Evolutionary conservation across 1,140 invertebrate genomes (phyloP).

Genomic region (Vanessa tameamea): DNA sequence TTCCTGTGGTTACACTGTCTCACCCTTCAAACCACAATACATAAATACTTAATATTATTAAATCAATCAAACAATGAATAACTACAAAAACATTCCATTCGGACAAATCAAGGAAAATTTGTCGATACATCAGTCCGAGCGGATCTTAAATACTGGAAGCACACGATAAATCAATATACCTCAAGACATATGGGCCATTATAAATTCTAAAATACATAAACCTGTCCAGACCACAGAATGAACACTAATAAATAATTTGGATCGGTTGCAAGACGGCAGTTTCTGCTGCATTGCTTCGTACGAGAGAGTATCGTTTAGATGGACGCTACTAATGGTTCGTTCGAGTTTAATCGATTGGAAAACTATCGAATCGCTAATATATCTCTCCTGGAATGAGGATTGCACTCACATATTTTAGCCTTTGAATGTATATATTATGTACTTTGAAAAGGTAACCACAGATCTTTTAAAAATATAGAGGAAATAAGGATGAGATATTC

Average conservation of each 20-base stretch:
- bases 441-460: too few relatives aligned
- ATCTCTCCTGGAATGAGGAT: not conserved
- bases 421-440: not conserved
- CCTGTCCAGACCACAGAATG: constrained; percentile 36
- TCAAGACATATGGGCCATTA: constrained; percentile 24
- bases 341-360: constrained; percentile 10
- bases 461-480: too few relatives aligned
- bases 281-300: constrained; percentile 51
- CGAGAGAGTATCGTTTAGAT: constrained; percentile 13
- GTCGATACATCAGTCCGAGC: not conserved
- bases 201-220: constrained; percentile 44
- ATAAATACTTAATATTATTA: too few relatives aligned
- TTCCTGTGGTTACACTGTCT: too few relatives aligned
- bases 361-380: not conserved
- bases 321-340: constrained; percentile 9
- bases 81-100: too few relatives aligned
- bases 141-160: not conserved
- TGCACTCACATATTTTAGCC: not conserved
- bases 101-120: not conserved
- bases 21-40: too few relatives aligned
- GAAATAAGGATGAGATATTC: not conserved
- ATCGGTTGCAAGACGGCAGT: constrained; percentile 46
- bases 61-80: too few relatives aligned
- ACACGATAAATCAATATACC: constrained; percentile 22
- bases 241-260: constrained; percentile 54